phyloP scores from a whole-genome alignment of 2,888 invertebrate species.

The Drosophila subquinaria region DNA sequence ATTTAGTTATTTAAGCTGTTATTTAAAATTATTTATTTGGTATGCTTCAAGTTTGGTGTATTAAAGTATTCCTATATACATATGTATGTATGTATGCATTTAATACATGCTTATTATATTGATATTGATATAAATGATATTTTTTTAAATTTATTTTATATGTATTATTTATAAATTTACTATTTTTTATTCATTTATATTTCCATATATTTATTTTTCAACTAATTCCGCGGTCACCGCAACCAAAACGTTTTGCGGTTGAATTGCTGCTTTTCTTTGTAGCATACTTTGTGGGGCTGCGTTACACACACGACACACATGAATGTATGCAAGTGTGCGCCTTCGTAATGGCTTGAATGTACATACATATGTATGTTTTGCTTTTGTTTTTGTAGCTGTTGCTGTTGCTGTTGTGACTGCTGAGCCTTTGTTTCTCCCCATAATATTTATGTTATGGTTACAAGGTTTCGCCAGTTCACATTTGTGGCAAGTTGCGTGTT shows the following conservation, averaged over 20 bases:
- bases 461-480: constrained; percentile 59
- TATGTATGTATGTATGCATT: no score
- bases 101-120: no score
- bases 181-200: background rate
- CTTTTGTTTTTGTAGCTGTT: constrained; percentile 12
- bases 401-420: constrained; percentile 13
- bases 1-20: no score
- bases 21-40: no score
- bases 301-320: constrained; percentile 14
- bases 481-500: constrained; percentile 42
- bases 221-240: constrained; percentile 54
- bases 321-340: constrained; percentile 7
- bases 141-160: background rate
- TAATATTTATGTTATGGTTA: constrained; percentile 71
- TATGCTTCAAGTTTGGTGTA: no score
- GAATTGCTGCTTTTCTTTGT: constrained; percentile 58
- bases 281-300: constrained; percentile 44
- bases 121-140: no score
- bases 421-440: constrained; percentile 58
- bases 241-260: constrained; percentile 67
- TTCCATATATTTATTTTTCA: constrained; percentile 8
- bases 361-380: constrained; percentile 22
- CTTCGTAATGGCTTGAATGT: constrained; percentile 17
- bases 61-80: no score
- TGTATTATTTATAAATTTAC: background rate